These are phyloP conservation scores for Cariama cristata DNA, from an alignment of 2,113 vertebrate species.

Conservation along the genomic window DNA sequence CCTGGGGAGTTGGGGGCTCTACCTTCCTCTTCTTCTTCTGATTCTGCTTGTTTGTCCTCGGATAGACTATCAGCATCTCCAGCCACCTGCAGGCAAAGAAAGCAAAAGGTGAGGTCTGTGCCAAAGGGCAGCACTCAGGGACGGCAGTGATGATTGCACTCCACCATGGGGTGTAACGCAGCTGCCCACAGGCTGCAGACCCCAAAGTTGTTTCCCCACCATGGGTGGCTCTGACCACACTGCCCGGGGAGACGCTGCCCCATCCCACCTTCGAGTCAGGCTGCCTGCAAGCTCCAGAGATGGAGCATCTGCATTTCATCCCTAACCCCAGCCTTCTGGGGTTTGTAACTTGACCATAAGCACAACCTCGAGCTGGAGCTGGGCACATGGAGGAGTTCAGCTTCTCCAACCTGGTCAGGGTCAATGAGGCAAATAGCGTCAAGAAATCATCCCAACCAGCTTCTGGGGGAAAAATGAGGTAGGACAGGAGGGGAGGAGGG, in stretches of 20 bases:
- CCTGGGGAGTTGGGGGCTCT: constrained; percentile 93
- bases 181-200: neutral
- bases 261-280: fast-evolving
- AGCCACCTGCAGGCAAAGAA: constrained; percentile 84
- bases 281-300: neutral
- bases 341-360: neutral
- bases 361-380: neutral
- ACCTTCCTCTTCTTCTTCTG: constrained; percentile 99
- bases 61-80: constrained; percentile 92
- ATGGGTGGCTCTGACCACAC: neutral
- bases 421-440: neutral
- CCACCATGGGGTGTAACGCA: neutral
- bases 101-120: neutral
- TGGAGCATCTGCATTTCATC: neutral
- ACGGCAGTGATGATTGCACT: fast-evolving
- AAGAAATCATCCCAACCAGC: neutral
- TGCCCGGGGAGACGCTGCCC: neutral
- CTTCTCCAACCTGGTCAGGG: neutral
- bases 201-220: neutral
- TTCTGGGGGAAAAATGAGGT: neutral
- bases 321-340: neutral
- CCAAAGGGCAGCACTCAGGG: fast-evolving
- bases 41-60: constrained; percentile 96
- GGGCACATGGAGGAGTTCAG: neutral
- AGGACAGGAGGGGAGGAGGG: neutral